Evolutionary conservation across 2,797 vertebrate genomes (phyloP).

Genomic region (Falco concolor): DNA sequence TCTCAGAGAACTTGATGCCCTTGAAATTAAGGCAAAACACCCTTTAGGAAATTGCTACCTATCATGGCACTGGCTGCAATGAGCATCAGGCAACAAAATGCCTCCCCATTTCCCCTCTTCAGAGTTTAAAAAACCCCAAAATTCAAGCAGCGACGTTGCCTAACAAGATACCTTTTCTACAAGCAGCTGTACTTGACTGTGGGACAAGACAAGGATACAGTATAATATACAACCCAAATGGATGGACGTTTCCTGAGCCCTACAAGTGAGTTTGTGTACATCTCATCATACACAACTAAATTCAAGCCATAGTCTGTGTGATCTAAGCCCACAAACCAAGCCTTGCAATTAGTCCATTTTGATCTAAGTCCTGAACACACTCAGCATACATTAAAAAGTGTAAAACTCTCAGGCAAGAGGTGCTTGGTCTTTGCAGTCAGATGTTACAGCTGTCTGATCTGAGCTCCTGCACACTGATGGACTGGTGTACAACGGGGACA

Average conservation of each 20-base stretch:
- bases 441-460: rapidly evolving
- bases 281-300: neutral
- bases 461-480: neutral
- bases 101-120: neutral
- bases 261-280: neutral
- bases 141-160: neutral
- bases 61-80: neutral
- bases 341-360: neutral
- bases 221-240: neutral
- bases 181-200: neutral
- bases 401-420: neutral
- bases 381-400: rapidly evolving
- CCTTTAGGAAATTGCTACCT: neutral
- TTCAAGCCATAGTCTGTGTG: neutral
- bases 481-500: neutral
- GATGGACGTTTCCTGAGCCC: neutral
- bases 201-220: neutral
- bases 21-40: neutral
- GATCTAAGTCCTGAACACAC: neutral
- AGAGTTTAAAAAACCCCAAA: neutral
- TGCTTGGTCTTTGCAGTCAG: neutral
- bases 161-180: neutral
- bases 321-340: neutral
- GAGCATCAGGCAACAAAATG: neutral
- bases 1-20: neutral